phyloP scores from a whole-genome alignment of 2,797 vertebrate genomes.

The Chaetodon trifasciatus region DNA sequence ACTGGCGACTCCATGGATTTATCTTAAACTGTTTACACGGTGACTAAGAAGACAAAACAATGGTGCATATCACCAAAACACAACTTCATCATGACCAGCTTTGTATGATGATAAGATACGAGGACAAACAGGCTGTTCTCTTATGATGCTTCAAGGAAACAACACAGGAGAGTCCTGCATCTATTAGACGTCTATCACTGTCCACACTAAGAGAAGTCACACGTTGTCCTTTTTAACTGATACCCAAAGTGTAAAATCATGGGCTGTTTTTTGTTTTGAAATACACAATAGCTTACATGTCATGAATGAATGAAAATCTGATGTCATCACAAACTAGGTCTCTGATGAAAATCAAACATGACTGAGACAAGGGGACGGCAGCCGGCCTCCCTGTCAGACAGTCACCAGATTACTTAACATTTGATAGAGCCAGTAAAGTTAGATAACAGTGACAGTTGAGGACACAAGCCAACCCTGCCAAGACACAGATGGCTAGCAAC shows the following conservation, averaged over 20 bases:
- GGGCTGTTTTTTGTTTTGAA: neutral
- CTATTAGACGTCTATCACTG: neutral
- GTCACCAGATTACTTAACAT: constrained; percentile 20
- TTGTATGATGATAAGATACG: neutral
- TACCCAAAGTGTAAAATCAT: neutral
- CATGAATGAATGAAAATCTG: neutral
- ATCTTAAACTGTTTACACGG: neutral
- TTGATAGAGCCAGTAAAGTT: neutral
- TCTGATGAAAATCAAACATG: neutral
- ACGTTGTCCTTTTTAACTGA: neutral
- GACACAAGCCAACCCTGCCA: constrained; percentile 14
- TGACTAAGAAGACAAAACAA: constrained; percentile 8
- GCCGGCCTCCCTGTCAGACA: neutral
- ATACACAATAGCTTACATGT: neutral
- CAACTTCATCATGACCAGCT: neutral
- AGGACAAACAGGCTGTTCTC: constrained; percentile 11
- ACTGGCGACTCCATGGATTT: neutral
- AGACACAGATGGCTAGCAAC: neutral
- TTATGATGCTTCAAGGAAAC: neutral
- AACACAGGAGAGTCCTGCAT: neutral
- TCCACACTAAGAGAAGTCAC: neutral
- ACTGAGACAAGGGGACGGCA: neutral
- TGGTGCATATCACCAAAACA: neutral
- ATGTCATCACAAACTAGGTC: neutral
- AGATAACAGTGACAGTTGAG: neutral